These are phyloP conservation scores for Muschampia plurimacula DNA, from an alignment of 2,888 invertebrate genomes.

Conservation along the genomic window DNA sequence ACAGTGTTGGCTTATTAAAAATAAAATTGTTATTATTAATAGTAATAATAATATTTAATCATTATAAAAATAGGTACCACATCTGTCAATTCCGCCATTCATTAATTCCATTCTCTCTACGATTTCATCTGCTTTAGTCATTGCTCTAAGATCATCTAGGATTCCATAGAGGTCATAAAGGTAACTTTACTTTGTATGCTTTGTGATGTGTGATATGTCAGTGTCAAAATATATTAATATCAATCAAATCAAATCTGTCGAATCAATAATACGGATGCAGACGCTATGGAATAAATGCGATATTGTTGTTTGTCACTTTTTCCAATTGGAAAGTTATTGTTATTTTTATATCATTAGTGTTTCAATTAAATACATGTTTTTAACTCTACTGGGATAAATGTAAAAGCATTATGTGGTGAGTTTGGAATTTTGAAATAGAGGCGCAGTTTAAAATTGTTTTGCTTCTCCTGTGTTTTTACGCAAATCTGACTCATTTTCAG, in stretches of 20 bases:
- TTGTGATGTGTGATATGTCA: neutral
- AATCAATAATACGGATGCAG: neutral
- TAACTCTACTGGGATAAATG: slow-evolving; percentile 22
- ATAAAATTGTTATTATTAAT: too few relatives aligned
- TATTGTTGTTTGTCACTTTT: slow-evolving; percentile 20
- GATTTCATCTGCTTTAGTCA: too few relatives aligned
- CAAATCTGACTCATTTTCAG: slow-evolving; percentile 51
- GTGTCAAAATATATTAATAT: neutral
- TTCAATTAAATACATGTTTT: neutral
- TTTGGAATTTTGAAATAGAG: neutral
- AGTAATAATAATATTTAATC: too few relatives aligned
- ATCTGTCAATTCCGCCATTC: too few relatives aligned
- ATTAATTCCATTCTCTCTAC: too few relatives aligned
- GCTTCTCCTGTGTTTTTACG: neutral
- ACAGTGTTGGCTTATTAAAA: too few relatives aligned
- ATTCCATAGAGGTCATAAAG: too few relatives aligned
- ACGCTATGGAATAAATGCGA: slow-evolving; percentile 12
- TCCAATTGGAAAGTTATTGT: slow-evolving; percentile 19
- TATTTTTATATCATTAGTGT: neutral
- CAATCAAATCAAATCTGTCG: neutral
- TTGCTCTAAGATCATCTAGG: too few relatives aligned
- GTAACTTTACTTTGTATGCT: too few relatives aligned
- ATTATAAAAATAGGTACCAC: too few relatives aligned
- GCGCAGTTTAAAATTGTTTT: neutral
- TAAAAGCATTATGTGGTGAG: slow-evolving; percentile 38